Percentiles rank a stretch among this genome's conserved stretches.
Evolutionary conservation across 2,113 vertebrate genomes (phyloP).

Genomic region (Myiopsitta monachus): DNA sequence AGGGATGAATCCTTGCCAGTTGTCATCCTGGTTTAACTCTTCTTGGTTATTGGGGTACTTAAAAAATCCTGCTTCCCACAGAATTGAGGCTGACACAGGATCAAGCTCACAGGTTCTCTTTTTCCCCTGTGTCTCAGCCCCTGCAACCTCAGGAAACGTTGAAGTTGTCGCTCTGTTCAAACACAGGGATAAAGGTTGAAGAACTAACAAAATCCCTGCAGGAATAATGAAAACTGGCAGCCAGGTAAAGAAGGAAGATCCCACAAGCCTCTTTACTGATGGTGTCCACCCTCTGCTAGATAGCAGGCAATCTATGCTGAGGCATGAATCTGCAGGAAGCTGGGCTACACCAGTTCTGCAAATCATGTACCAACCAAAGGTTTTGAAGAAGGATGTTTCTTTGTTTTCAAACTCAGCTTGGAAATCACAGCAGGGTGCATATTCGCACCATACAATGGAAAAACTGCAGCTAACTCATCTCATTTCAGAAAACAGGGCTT

Average conservation of each 20-base stretch:
- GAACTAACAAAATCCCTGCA: background rate
- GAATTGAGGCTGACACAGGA: background rate
- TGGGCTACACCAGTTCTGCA: background rate
- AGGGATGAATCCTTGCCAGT: background rate
- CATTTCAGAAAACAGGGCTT: background rate
- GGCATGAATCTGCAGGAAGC: background rate
- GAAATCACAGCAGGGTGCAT: background rate
- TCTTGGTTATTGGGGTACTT: background rate
- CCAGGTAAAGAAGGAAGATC: background rate
- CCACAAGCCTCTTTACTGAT: background rate
- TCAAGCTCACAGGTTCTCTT: background rate
- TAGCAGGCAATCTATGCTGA: fast-evolving
- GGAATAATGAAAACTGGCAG: background rate
- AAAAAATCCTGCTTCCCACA: background rate
- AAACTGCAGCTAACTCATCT: background rate
- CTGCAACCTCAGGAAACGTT: background rate
- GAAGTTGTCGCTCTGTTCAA: background rate
- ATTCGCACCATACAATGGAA: background rate
- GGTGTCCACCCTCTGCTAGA: background rate
- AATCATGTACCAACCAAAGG: fast-evolving
- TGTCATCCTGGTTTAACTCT: background rate
- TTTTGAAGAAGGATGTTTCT: background rate
- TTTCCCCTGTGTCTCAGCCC: background rate
- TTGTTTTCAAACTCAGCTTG: background rate
- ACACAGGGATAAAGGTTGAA: background rate